Conservation (phyloP, 2,113 vertebrate species). For the Pygoscelis adeliae region DNA sequence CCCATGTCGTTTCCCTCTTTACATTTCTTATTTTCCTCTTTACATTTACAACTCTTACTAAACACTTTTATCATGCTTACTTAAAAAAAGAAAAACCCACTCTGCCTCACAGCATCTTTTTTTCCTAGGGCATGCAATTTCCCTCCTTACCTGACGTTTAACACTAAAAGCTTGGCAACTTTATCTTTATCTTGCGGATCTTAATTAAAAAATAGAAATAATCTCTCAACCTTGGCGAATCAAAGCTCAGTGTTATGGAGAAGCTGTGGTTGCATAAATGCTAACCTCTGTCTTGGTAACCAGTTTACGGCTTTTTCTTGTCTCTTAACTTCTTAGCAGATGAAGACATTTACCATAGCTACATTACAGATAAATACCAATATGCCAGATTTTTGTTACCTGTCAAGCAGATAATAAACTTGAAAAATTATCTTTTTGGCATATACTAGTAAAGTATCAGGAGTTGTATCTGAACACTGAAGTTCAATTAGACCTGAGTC, state of each 20-base stretch:
- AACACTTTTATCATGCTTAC: not conserved
- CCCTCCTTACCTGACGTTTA: not conserved
- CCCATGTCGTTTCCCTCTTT: not conserved
- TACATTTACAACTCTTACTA: not conserved
- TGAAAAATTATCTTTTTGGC: not conserved
- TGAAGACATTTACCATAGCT: not conserved
- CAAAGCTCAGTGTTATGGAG: not conserved
- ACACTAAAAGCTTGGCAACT: not conserved
- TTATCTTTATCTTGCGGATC: not conserved
- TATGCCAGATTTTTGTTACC: not conserved
- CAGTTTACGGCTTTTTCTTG: not conserved
- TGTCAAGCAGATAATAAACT: not conserved
- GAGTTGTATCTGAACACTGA: not conserved
- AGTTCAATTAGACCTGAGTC: not conserved
- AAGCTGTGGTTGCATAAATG: not conserved
- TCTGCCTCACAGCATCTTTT: not conserved
- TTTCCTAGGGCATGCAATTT: not conserved
- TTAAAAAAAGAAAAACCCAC: not conserved
- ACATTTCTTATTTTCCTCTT: not conserved
- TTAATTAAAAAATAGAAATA: not conserved
- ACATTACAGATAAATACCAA: not conserved
- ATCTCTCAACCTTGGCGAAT: not conserved
- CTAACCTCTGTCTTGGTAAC: not conserved
- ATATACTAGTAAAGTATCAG: not conserved
- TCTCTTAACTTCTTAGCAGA: not conserved